A percentile compares a stretch with the other conserved stretches of the same genome.
phyloP scores from a whole-genome alignment of 2,888 invertebrate species.

The Drosophila nigritarsus region DNA sequence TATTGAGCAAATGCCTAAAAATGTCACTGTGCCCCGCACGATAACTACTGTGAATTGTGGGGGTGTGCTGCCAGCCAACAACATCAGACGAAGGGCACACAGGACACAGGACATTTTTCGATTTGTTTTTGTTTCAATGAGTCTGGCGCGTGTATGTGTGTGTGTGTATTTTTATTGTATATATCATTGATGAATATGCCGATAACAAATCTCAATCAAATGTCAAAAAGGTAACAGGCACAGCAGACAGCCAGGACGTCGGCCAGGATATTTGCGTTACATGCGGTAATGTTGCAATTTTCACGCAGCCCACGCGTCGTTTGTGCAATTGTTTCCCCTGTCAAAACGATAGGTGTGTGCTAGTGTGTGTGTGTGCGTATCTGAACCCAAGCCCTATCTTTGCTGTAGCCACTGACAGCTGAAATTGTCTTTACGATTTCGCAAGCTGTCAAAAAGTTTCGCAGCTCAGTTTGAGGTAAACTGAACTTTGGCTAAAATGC shows the following conservation, averaged over 20 bases:
- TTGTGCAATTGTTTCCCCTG: constrained; percentile 76
- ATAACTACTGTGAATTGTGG: constrained; percentile 66
- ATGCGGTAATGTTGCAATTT: constrained; percentile 84
- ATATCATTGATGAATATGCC: constrained; percentile 84
- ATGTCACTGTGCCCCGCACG: constrained; percentile 72
- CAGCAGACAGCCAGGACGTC: constrained; percentile 21
- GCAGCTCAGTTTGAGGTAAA: constrained; percentile 3
- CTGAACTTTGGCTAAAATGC: constrained; percentile 28
- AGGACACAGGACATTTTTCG: neutral
- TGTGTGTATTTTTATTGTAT: constrained; percentile 78
- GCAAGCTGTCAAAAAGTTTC: constrained; percentile 60
- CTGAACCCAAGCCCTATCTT: constrained; percentile 12
- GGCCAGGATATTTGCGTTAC: constrained; percentile 41
- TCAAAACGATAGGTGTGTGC: constrained; percentile 34
- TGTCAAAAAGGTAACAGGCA: constrained; percentile 85
- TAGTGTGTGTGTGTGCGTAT: neutral
- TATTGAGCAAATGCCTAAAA: constrained; percentile 71
- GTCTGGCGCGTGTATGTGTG: constrained; percentile 30
- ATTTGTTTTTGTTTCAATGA: constrained; percentile 35
- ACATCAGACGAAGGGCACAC: constrained; percentile 2
- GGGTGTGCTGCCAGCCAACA: constrained; percentile 23
- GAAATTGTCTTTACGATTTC: constrained; percentile 80
- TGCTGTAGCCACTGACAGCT: constrained; percentile 71
- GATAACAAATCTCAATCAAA: constrained; percentile 85
- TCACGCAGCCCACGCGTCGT: constrained; percentile 76